Base-by-base conservation (phyloP, 2,797 vertebrate genomes). In the Tenualosa ilisha region DNA sequence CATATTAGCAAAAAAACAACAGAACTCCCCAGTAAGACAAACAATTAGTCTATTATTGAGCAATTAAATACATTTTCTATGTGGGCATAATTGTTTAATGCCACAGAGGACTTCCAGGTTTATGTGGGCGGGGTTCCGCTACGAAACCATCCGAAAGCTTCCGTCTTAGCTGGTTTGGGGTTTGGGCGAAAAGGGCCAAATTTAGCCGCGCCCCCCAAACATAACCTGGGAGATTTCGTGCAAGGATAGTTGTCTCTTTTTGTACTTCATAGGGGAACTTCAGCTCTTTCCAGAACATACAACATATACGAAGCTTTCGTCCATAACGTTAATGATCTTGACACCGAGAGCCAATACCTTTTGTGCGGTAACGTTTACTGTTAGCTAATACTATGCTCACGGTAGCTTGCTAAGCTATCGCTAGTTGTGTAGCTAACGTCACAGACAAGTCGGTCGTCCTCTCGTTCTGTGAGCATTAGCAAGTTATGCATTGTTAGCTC, bases 171-270 rank as follows among this genome's bases (percentile, higher is more conserved):
- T n/a, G 8, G n/a, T 15, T 24, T 63, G n/a, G 59, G 59, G 59
- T 63, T 56, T 26, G 81, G 49, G 82, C 65, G 43, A 85, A 82
- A 65, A 82, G 83, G 65, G 75, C 84, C n/a, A 87, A 83, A 22
- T 40, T 84, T 50, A 85, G 53, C 88, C 85, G 86, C 85, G 8
- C 83, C 87, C 84, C 87, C 81, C 6, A 53, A 11, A n/a, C 31
- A 3, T 85, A 31, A 75, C 11, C 81, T 81, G 82, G 86, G 84
- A 89, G 83, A 79, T 81, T 53, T 87, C 89, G 82, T 79, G 84
- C 51, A 75, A 31, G 82, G 59, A 59, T 24, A 72, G 37, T 40
- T 81, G 72, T 75, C 75, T 12, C 83, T 81, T 84, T 83, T 68
- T 79, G 8, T 81, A 56, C 85, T 31, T 3, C 26, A 15, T 15